Conservation (phyloP, 92 coral and sea anemone species). For the Desmophyllum pertusum region DNA sequence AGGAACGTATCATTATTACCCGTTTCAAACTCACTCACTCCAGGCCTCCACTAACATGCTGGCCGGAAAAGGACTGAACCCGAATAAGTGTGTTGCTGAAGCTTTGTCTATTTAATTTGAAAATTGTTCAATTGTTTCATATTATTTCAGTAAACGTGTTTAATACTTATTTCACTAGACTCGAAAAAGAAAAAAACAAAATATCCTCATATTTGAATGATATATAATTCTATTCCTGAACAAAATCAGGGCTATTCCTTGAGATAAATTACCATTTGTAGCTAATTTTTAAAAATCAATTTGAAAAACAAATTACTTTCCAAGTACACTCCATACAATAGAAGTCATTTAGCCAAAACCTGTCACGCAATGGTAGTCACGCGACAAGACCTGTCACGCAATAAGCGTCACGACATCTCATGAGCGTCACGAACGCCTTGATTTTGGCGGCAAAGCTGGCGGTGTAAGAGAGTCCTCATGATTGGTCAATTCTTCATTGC, state of each 20-base stretch:
- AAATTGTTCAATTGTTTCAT: slow-evolving; percentile 5
- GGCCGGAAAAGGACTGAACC: neutral
- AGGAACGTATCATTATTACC: slow-evolving; percentile 15
- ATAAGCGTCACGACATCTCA: slow-evolving; percentile 12
- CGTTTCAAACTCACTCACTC: neutral
- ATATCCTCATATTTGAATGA: neutral
- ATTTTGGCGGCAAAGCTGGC: slow-evolving; percentile 44
- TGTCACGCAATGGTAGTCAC: slow-evolving; percentile 16
- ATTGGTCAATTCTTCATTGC: slow-evolving; percentile 24
- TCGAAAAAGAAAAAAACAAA: neutral
- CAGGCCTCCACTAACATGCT: neutral
- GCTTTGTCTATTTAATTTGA: neutral
- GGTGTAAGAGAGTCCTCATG: slow-evolving; percentile 39
- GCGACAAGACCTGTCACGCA: slow-evolving; percentile 8
- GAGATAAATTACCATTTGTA: slow-evolving; percentile 2
- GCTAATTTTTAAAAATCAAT: slow-evolving; percentile 18
- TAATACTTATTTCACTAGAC: neutral
- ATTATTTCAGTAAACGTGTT: neutral
- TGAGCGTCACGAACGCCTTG: slow-evolving; percentile 35
- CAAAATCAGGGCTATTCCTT: slow-evolving; percentile 29
- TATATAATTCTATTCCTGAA: slow-evolving; percentile 25
- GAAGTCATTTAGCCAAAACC: slow-evolving; percentile 11
- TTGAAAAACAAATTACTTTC: slow-evolving; percentile 21
- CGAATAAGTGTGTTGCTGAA: neutral
- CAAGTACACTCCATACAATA: slow-evolving; percentile 4